Evolutionary conservation across 1,140 invertebrate species (phyloP), one percentile per base, ranked within the genome.

Genomic region (Pseudomyrmex sp.): DNA sequence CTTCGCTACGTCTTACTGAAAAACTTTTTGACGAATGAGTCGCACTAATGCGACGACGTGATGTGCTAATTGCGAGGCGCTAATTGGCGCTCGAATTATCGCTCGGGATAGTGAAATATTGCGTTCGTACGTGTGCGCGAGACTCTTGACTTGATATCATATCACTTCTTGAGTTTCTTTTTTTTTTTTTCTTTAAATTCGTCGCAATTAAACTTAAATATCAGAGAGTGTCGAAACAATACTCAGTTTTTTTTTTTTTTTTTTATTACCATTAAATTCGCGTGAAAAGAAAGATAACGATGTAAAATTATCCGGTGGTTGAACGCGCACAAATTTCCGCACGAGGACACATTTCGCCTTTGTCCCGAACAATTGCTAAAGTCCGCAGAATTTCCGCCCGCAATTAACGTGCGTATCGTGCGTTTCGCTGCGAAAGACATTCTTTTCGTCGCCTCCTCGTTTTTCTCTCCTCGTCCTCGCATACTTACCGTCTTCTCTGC

Each of bases 11-110:
- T 52, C 20, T 12, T 26, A 15, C n/a, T 35, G 35, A 35, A 35
- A 35, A 35, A 35, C 5, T 63, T 35, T 54, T 20, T 63, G 35
- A 18, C 44, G 15, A 26, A 5, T 15, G 46, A 35, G 5, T 12
- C 58, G 20, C 15, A 52, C 63, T 70, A 48, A 70, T 61, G 58
- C 68, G 23, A 26, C 44, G 52, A 54, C 54, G 58, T n/a, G 54
- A 73, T 58, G 50, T 48, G 48, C 26, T 84, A 86, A 86, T 86
- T 72, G 65, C 54, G 18, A 7, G 9, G 15, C 15, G 23, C 26
- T 79, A 75, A 76, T 86, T 86, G 46, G 15, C 66, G 48, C 48
- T 54, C 15, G 10, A 61, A 58, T 56, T 70, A 48, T 12, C n/a
- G 54, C 20, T 54, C 10, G 9, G 20, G 1, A 56, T 35, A 5